Evolutionary conservation across 2,888 invertebrate species (phyloP).

Genomic region (Chloroclystis v-ata): DNA sequence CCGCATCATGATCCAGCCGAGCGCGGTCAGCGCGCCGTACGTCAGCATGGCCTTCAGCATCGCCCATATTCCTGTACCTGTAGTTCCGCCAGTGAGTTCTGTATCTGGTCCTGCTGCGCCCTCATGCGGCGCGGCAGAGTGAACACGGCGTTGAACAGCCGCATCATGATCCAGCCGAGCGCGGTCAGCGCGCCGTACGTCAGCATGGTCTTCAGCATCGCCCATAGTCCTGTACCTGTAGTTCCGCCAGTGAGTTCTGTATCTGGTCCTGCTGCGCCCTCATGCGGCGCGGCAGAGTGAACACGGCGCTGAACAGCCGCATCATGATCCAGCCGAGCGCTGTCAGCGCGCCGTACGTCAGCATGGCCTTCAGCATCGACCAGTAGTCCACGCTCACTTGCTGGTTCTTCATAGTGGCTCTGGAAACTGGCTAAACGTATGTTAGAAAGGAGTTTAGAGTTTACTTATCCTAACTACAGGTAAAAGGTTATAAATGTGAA

Average conservation of each 20-base stretch:
- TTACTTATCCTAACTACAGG: too few relatives aligned
- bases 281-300: constrained; percentile 80
- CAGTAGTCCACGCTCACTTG: constrained; percentile 82
- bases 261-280: constrained; percentile 74
- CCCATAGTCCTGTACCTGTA: constrained; percentile 41
- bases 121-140: constrained; percentile 80
- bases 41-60: constrained; percentile 79
- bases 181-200: constrained; percentile 80
- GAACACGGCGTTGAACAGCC: constrained; percentile 81
- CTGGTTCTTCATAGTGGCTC: constrained; percentile 74
- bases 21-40: constrained; percentile 79
- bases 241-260: constrained; percentile 69
- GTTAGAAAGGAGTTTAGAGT: neutral
- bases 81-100: constrained; percentile 70
- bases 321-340: constrained; percentile 81
- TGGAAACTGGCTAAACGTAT: neutral
- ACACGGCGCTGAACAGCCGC: constrained; percentile 81
- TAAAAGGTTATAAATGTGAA: too few relatives aligned
- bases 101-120: constrained; percentile 72
- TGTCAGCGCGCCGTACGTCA: constrained; percentile 80
- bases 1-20: too few relatives aligned
- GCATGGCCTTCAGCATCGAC: constrained; percentile 81
- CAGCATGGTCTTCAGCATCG: constrained; percentile 80
- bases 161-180: too few relatives aligned
- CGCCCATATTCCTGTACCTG: too few relatives aligned